Evolutionary conservation across 2,797 vertebrate genomes (phyloP), one percentile per base, ranked within the genome.

Genomic region (Perdix hodgsoniae): DNA sequence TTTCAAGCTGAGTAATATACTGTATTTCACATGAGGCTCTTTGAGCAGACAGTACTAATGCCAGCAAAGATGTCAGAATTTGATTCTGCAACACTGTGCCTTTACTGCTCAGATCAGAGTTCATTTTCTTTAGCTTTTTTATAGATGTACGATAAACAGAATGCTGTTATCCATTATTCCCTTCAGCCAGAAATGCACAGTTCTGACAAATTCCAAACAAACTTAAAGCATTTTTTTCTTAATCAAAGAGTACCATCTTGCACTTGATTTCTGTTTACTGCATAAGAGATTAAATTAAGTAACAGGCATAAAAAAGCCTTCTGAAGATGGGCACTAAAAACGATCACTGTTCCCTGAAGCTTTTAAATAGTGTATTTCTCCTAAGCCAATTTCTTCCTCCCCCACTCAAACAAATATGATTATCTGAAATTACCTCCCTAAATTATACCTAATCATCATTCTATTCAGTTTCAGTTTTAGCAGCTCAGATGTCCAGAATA

Each of bases 401-500:
- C 33, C 56, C 70, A 69, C 64, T 82, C 66, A 85, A 84, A 95
- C 85, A 95, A 95, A 96, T 86, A 60, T 64, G 86, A 94, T 91
- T 94, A 95, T 95, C 64, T 94, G 87, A 96, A 96, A 96, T 93
- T 88, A 93, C 69, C 91, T 81, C 79, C 88, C 90, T 71, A 90
- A 95, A 95, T 95, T 94, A 93, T 59, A 56, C 75, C 79, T 93
- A 93, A 95, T 96, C 93, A 90, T 83, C 65, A 77, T 86, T 92
- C 94, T 87, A 83, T 87, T 95, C 94, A 89, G 92, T 82, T 94
- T 84, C 92, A 91, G 75, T 91, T 94, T 94, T 76, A 91, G 91
- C 91, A 86, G 91, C 94, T 96, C 94, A 86, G 86, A 96, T 79
- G 91, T 95, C 94, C 76, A 88, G 95, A 94, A 96, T 92, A 94